Evolutionary conservation across 92 coral and sea anemone species (phyloP).

Genomic region (Paragorgia papillata): DNA sequence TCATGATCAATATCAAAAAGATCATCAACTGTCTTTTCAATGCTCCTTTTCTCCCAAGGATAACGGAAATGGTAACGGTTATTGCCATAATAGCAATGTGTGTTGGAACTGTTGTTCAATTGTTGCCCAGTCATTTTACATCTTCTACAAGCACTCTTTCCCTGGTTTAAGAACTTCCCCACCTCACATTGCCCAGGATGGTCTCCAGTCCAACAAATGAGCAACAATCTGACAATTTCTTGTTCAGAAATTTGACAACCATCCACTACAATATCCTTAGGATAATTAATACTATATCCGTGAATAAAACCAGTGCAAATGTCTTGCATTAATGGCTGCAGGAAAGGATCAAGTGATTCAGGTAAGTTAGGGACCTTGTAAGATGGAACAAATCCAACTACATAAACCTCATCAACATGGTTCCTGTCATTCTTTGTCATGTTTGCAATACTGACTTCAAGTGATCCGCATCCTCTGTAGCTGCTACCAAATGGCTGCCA

Average conservation of each 20-base stretch:
- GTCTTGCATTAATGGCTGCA: no score
- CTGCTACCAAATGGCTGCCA: conserved; percentile 62
- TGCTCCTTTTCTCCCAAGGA: conserved; percentile 59
- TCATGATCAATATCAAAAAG: conserved; percentile 63
- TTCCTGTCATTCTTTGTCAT: conserved; percentile 57
- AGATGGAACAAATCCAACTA: conserved; percentile 64
- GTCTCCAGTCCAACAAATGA: conserved; percentile 67
- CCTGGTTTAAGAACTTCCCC: conserved; percentile 66
- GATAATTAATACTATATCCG: conserved; percentile 47
- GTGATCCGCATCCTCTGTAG: conserved; percentile 63
- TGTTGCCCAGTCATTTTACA: conserved; percentile 63
- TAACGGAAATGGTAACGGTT: conserved; percentile 61
- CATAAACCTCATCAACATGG: conserved; percentile 62
- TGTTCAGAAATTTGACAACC: conserved; percentile 32
- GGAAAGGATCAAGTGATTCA: no score
- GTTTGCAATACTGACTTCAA: conserved; percentile 65
- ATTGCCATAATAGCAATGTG: conserved; percentile 66
- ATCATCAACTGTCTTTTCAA: conserved; percentile 45
- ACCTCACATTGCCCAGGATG: conserved; percentile 74
- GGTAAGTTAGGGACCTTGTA: conserved; percentile 62
- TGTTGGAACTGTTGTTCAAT: conserved; percentile 45
- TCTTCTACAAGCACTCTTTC: conserved; percentile 70
- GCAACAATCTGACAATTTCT: conserved; percentile 51
- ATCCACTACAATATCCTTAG: conserved; percentile 18
- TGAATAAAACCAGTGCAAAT: conserved; percentile 54